Evolutionary conservation across 2,113 vertebrate species (phyloP).

Genomic region (Rattus rattus): DNA sequence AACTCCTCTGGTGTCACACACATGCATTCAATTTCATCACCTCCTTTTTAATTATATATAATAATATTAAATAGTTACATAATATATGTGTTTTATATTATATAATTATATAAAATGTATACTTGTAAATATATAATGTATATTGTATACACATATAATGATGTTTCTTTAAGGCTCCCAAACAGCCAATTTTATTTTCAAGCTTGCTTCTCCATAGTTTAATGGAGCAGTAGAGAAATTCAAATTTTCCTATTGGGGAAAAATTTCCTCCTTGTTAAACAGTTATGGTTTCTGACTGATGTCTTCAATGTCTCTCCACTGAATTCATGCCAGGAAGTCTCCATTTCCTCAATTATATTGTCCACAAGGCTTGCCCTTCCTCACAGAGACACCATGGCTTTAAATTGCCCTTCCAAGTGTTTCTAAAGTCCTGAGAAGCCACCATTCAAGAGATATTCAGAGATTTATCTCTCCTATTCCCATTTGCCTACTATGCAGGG

Average conservation of each 20-base stretch:
- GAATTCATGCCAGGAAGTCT: not conserved
- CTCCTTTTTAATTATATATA: not conserved
- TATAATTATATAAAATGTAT: not conserved
- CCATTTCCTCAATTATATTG: constrained; percentile 41
- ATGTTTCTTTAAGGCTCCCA: not conserved
- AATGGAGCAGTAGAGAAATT: not conserved
- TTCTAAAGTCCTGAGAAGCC: not conserved
- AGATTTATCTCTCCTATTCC: not conserved
- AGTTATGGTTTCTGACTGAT: not conserved
- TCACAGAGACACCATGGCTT: constrained; percentile 1
- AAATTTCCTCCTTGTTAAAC: constrained; percentile 30
- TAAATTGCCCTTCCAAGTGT: not conserved
- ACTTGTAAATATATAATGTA: not conserved
- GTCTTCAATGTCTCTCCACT: not conserved
- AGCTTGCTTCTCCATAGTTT: not conserved
- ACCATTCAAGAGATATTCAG: not conserved
- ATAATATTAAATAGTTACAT: not conserved
- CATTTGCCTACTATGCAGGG: not conserved
- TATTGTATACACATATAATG: too few relatives aligned
- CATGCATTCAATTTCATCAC: not conserved
- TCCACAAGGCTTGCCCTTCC: not conserved
- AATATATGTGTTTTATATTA: not conserved
- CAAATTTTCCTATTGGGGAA: not conserved
- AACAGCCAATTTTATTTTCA: not conserved
- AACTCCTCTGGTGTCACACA: not conserved